phyloP scores from a whole-genome alignment of 2,888 invertebrate species.

The Halictus ligatus region DNA sequence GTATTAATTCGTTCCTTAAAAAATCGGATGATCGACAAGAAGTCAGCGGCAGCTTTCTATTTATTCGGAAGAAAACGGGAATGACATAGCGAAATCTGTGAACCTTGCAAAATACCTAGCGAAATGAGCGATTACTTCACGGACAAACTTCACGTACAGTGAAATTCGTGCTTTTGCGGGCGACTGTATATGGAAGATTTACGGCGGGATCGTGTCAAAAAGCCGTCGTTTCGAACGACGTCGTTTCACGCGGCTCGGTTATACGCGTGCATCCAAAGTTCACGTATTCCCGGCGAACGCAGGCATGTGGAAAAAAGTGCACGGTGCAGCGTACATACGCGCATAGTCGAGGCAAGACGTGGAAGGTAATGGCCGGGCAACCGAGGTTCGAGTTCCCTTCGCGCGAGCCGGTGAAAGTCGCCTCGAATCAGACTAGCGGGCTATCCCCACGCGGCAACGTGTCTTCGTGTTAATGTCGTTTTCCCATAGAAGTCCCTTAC shows the following conservation, averaged over 20 bases:
- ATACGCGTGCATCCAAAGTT: slow-evolving; percentile 44
- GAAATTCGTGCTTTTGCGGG: not conserved
- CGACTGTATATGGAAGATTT: slow-evolving; percentile 3
- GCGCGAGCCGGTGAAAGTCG: slow-evolving; percentile 77
- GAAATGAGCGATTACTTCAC: no score
- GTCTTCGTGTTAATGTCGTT: slow-evolving; percentile 77
- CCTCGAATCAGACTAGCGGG: slow-evolving; percentile 70
- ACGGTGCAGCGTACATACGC: slow-evolving; percentile 3
- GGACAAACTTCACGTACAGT: no score
- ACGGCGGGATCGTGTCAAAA: not conserved
- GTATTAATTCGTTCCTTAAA: no score
- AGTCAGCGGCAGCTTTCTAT: no score
- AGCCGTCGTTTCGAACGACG: not conserved
- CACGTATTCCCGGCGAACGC: slow-evolving; percentile 29
- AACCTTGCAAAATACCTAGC: no score
- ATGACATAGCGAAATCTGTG: no score
- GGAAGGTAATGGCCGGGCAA: slow-evolving; percentile 65
- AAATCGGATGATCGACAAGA: no score
- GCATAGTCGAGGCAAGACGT: slow-evolving; percentile 42
- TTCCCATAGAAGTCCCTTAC: slow-evolving; percentile 74
- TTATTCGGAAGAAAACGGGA: no score
- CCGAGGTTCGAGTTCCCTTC: slow-evolving; percentile 67
- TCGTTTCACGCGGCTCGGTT: not conserved
- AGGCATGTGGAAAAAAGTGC: slow-evolving; percentile 11
- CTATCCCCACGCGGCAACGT: slow-evolving; percentile 63